Evolutionary conservation across 2,797 vertebrate genomes (phyloP).

Genomic region (Phyllotis vaccarum): DNA sequence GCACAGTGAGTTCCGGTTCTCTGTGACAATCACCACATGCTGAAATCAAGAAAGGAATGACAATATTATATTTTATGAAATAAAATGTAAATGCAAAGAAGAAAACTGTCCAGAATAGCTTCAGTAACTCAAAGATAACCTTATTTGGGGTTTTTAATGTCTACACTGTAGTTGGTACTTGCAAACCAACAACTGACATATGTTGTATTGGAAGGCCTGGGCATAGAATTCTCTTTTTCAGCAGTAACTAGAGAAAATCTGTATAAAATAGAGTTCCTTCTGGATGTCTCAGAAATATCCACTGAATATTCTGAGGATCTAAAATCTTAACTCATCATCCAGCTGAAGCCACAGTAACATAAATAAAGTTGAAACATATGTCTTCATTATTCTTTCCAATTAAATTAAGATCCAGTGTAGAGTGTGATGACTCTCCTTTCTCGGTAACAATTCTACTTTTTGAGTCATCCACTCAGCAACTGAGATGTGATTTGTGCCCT

Average conservation of each 20-base stretch:
- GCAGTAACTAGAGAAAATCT: neutral
- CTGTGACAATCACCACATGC: neutral
- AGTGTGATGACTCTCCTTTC: neutral
- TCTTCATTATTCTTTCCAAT: neutral
- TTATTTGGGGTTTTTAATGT: neutral
- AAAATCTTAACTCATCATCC: conserved; percentile 66
- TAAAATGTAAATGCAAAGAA: neutral
- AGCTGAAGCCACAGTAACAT: conserved; percentile 29
- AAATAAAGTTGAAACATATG: neutral
- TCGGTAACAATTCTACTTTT: neutral
- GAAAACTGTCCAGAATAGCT: neutral
- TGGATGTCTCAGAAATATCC: neutral
- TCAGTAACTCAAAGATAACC: neutral
- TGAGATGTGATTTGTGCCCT: neutral
- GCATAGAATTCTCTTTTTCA: neutral
- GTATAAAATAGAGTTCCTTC: neutral
- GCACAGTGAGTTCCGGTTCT: neutral
- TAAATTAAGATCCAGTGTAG: neutral
- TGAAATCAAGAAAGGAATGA: neutral
- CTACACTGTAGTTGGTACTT: neutral
- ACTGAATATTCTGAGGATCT: neutral
- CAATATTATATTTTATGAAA: neutral
- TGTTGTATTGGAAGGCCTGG: neutral
- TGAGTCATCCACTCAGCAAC: neutral
- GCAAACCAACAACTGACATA: neutral